phyloP scores from a whole-genome alignment of 2,113 vertebrate species.

The Prochilodus magdalenae region DNA sequence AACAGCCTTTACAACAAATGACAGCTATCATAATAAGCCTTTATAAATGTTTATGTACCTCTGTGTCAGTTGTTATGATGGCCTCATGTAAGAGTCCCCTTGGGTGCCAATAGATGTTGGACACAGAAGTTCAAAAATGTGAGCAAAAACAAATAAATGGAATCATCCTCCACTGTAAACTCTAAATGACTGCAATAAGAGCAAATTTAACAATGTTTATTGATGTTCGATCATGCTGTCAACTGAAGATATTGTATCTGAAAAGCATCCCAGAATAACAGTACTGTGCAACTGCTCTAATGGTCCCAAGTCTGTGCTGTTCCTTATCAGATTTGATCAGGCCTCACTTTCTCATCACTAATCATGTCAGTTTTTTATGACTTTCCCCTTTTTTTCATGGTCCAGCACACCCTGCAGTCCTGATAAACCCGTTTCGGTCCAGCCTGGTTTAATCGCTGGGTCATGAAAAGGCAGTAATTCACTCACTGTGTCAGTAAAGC shows the following conservation, averaged over 20 bases:
- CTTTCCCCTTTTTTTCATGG: background rate
- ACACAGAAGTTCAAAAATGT: background rate
- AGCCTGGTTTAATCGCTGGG: background rate
- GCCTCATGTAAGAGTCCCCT: too few relatives aligned
- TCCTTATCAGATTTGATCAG: background rate
- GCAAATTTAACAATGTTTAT: background rate
- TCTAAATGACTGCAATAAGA: background rate
- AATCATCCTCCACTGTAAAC: background rate
- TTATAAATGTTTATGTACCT: too few relatives aligned
- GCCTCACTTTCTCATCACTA: background rate
- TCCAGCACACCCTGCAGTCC: background rate
- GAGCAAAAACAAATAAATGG: background rate
- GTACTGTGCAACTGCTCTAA: background rate
- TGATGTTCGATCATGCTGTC: background rate
- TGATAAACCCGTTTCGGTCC: background rate
- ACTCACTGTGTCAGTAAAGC: background rate
- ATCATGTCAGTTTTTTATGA: background rate
- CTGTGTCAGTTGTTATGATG: too few relatives aligned
- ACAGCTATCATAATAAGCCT: too few relatives aligned
- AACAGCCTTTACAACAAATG: too few relatives aligned
- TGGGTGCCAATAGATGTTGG: background rate
- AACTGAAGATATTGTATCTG: background rate
- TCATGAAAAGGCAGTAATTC: constrained; percentile 7
- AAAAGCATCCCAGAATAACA: background rate
- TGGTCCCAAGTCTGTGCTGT: background rate